These are phyloP conservation scores for Phaenicophaeus curvirostris DNA, from an alignment of 2,797 vertebrate species.

Conservation along the genomic window DNA sequence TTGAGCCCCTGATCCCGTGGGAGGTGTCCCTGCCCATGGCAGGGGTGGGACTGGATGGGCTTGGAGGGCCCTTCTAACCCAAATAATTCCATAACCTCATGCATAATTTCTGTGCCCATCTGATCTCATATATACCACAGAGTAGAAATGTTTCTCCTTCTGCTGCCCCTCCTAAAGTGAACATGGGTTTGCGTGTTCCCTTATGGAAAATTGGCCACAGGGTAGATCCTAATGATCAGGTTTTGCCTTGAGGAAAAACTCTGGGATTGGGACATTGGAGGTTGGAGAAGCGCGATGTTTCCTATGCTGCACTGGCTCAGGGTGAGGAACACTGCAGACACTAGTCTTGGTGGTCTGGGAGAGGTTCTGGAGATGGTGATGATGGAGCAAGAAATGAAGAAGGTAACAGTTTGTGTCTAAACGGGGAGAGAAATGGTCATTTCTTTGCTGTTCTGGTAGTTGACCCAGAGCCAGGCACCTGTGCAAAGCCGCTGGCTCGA, in stretches of 20 bases:
- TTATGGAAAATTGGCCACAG: no score
- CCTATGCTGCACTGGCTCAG: accelerated
- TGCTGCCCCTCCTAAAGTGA: no score
- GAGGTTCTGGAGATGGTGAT: background rate
- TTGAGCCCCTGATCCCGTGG: no score
- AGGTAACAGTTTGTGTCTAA: background rate
- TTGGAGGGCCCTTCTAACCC: no score
- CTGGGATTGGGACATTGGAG: background rate
- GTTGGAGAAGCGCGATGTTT: background rate
- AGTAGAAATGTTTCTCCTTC: no score
- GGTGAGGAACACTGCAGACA: background rate
- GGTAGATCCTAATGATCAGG: no score
- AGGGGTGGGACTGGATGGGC: no score
- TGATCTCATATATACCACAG: no score
- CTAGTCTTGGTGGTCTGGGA: accelerated
- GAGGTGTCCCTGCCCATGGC: no score
- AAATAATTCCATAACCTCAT: no score
- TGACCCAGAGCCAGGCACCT: background rate
- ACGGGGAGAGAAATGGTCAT: background rate
- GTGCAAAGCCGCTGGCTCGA: background rate
- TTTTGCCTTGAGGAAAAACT: background rate
- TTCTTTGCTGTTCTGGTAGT: accelerated
- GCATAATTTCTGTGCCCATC: no score
- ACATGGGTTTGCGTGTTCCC: no score
- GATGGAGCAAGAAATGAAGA: background rate